phyloP scores from a whole-genome alignment of 2,888 invertebrate species.

The Tuberolachnus salignus region DNA sequence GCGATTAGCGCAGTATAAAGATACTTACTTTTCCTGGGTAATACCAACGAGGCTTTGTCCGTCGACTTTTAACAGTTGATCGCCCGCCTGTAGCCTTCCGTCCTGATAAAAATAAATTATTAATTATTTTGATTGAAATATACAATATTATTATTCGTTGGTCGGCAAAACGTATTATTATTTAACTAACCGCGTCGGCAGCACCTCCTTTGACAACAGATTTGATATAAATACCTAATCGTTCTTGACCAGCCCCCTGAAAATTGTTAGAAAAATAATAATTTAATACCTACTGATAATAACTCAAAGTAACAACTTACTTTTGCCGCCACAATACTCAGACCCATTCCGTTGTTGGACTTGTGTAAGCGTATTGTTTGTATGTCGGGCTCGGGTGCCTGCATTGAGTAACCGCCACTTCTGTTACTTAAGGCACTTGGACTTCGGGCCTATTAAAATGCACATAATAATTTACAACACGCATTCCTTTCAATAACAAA shows the following conservation, averaged over 20 bases:
- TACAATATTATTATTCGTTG: not conserved
- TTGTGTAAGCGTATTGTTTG: constrained; percentile 89
- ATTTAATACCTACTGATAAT: no score
- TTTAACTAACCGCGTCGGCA: constrained; percentile 73
- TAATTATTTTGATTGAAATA: not conserved
- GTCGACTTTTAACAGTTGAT: constrained; percentile 95
- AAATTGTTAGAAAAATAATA: constrained; percentile 60
- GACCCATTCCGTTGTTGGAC: constrained; percentile 94
- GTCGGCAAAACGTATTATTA: no score
- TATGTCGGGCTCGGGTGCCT: constrained; percentile 72
- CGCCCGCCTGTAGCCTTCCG: constrained; percentile 93
- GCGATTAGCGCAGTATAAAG: not conserved
- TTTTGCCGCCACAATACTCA: constrained; percentile 98
- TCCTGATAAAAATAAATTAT: constrained; percentile 67
- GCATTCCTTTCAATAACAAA: not conserved
- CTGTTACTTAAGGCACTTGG: constrained; percentile 72
- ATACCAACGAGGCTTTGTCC: constrained; percentile 91
- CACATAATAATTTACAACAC: not conserved
- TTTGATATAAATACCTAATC: constrained; percentile 97
- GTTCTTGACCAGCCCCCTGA: constrained; percentile 77
- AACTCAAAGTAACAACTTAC: constrained; percentile 64
- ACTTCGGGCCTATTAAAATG: constrained; percentile 66
- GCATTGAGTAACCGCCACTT: constrained; percentile 65
- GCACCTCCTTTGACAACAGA: constrained; percentile 95
- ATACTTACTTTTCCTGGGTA: constrained; percentile 73